Conservation (phyloP, 2,888 invertebrate species). For the Sclerodermus sp. region DNA sequence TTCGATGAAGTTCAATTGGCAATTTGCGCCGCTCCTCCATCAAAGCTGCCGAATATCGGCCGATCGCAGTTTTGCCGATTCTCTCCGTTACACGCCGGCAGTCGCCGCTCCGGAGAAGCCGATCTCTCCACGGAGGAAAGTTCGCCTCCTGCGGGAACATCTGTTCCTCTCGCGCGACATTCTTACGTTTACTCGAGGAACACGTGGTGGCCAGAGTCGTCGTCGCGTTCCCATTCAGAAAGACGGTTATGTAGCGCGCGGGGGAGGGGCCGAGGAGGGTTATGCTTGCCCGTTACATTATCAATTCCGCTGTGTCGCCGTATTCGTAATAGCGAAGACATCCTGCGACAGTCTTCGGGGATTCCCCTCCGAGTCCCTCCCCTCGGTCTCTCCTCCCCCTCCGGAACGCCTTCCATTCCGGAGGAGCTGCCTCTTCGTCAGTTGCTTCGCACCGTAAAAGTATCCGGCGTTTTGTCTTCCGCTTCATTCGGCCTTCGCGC, state of each 20-base stretch:
- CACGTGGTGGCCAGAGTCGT: constrained; percentile 37
- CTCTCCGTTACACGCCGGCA: too few relatives aligned
- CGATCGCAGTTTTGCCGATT: too few relatives aligned
- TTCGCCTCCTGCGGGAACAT: too few relatives aligned
- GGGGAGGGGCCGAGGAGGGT: constrained; percentile 23
- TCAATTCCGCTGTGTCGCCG: constrained; percentile 55
- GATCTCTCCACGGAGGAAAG: too few relatives aligned
- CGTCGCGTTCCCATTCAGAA: constrained; percentile 50
- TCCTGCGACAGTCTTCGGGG: constrained; percentile 44
- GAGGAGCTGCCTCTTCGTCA: too few relatives aligned
- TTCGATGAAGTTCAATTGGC: too few relatives aligned
- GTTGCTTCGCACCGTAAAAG: too few relatives aligned
- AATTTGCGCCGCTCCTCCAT: too few relatives aligned
- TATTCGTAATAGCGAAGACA: constrained; percentile 52
- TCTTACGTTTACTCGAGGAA: constrained; percentile 30
- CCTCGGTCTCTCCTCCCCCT: constrained; percentile 19
- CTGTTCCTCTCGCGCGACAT: neutral
- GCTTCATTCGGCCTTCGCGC: constrained; percentile 15
- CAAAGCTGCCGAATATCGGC: too few relatives aligned
- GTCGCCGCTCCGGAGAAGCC: too few relatives aligned
- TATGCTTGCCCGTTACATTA: constrained; percentile 53
- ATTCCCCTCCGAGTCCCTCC: constrained; percentile 33
- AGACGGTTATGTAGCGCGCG: constrained; percentile 43
- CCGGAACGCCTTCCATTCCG: neutral
- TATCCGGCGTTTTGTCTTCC: constrained; percentile 11